Evolutionary conservation across 2,113 vertebrate species (phyloP), one percentile per base, ranked within the genome.

Genomic region (Columba livia): DNA sequence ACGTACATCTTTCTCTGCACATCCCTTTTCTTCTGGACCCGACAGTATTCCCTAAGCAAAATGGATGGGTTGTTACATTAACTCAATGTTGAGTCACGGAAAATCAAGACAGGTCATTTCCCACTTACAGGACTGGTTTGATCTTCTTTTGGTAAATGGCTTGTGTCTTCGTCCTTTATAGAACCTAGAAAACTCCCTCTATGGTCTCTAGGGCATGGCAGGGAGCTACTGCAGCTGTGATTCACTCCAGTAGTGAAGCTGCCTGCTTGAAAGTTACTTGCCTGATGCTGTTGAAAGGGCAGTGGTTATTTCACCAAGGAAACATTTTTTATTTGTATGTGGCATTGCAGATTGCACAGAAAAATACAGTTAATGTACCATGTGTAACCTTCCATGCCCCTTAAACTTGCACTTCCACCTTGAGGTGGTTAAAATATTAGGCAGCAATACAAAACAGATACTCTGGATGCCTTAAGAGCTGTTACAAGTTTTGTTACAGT

Each of bases 341-440:
- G 70, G 56, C 71, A 17, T 71, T 91, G 79, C 78, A 91, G 82
- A 61, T 79, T 80, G 79, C 67, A 44, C 60, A 70, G 85, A 78
- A 94, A 94, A 90, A 84, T 71, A 64, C 50, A 80, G 92, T 97
- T 96, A 95, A 91, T 96, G 88, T 94, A 91, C 91, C 82, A 20
- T 91, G 92, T 0, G 0, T 80, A 71, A 83, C 82, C 88, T 95
- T 80, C 82, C 56, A 21, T 40, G 90, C 67, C 81, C 60, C 47
- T 94, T 93, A 80, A 86, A 64, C 82, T 78, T 92, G 75, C 82
- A 53, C 92, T 96, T 95, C 29, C 82, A 91, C 88, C 85, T 96
- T 85, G 60, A 3, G 1, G 69, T 60, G 31, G 38, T 74, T 94
- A 86, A 96, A 96, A 97, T 97, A 94, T 84, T 90, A 86, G 85